Percentiles rank a stretch among this genome's conserved stretches.
These are phyloP conservation scores for Hymenochirus boettgeri DNA, from an alignment of 2,113 vertebrate species.

Conservation along the genomic window DNA sequence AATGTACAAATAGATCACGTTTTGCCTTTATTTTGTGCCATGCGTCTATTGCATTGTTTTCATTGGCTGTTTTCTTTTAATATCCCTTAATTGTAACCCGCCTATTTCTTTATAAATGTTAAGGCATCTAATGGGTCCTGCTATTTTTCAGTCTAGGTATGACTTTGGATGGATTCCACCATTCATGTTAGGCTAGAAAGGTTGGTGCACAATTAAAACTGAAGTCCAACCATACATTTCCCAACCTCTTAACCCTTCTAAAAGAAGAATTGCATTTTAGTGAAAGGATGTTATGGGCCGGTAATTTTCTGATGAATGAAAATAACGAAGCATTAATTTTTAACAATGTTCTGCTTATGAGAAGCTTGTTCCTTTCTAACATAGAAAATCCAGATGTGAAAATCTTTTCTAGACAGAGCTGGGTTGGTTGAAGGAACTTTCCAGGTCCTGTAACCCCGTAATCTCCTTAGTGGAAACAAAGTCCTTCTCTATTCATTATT, in stretches of 20 bases:
- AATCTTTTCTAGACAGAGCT: background rate
- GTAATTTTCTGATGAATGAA: constrained; percentile 43
- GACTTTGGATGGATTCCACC: constrained; percentile 14
- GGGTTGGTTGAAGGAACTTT: background rate
- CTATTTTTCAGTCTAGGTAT: constrained; percentile 7
- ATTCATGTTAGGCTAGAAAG: constrained; percentile 23
- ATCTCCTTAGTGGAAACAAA: no score
- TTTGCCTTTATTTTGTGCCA: no score
- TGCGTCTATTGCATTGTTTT: no score
- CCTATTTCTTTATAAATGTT: no score
- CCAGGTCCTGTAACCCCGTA: constrained; percentile 19
- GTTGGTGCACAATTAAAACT: constrained; percentile 21
- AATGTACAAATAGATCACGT: no score
- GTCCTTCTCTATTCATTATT: no score
- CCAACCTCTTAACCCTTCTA: no score
- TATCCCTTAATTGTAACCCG: no score
- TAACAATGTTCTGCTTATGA: constrained; percentile 33
- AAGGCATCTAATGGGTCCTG: no score
- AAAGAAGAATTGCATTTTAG: constrained; percentile 36
- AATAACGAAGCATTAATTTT: constrained; percentile 41
- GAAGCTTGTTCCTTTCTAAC: constrained; percentile 30
- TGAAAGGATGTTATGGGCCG: constrained; percentile 30
- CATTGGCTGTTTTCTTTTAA: no score
- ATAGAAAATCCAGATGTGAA: constrained; percentile 42
- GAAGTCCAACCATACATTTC: constrained; percentile 32